phyloP scores from a whole-genome alignment of 2,113 vertebrate species.

The Aldabrachelys gigantea region DNA sequence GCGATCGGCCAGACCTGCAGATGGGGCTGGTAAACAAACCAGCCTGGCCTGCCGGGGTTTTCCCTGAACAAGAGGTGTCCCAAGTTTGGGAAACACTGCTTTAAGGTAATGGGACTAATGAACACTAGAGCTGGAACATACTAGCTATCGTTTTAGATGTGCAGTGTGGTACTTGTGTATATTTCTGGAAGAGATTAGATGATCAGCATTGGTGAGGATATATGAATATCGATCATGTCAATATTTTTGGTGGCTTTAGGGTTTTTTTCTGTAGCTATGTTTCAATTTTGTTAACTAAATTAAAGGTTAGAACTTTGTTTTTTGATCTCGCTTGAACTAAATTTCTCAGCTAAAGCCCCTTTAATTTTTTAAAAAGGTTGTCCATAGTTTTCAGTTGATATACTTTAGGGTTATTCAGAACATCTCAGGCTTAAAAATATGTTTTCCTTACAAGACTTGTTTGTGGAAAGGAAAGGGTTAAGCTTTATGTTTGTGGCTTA shows the following conservation, averaged over 20 bases:
- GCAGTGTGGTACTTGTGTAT: slow-evolving; percentile 27
- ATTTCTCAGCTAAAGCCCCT: slow-evolving; percentile 60
- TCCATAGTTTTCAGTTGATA: slow-evolving; percentile 61
- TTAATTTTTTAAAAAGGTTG: slow-evolving; percentile 39
- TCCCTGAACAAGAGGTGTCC: too few species aligned
- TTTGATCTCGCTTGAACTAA: slow-evolving; percentile 29
- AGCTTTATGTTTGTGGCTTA: slow-evolving; percentile 72
- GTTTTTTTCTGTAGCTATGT: slow-evolving; percentile 58
- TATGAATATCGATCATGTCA: neutral
- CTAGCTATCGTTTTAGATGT: slow-evolving; percentile 41
- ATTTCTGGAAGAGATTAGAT: slow-evolving; percentile 13
- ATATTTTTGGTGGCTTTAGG: slow-evolving; percentile 22
- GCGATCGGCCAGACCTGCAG: too few species aligned
- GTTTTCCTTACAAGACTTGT: slow-evolving; percentile 39
- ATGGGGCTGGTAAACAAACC: too few species aligned
- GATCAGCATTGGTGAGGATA: neutral
- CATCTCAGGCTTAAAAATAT: slow-evolving; percentile 30
- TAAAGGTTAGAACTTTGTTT: slow-evolving; percentile 66
- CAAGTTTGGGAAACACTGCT: too few species aligned
- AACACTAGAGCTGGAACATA: slow-evolving; percentile 9
- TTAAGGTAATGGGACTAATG: neutral
- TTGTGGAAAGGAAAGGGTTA: slow-evolving; percentile 66
- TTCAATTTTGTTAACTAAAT: slow-evolving; percentile 65
- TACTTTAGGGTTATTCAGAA: slow-evolving; percentile 50
- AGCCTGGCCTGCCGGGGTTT: too few species aligned